These are phyloP conservation scores for Falco cherrug DNA, from an alignment of 2,797 vertebrate genomes.

Conservation along the genomic window DNA sequence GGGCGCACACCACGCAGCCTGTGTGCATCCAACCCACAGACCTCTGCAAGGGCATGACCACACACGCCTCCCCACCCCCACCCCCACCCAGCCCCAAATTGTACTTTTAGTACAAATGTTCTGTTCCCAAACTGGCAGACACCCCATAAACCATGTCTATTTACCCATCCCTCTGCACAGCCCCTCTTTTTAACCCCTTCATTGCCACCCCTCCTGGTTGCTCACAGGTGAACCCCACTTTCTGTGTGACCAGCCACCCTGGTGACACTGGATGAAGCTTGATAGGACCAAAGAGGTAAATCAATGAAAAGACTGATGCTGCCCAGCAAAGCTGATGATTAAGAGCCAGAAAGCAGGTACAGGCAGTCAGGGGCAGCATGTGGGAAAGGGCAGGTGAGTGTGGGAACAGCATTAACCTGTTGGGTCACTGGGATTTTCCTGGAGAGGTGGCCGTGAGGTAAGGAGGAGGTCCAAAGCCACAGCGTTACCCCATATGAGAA, in stretches of 20 bases:
- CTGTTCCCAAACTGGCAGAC: neutral
- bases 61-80: no score
- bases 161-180: no score
- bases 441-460: neutral
- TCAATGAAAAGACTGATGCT: neutral
- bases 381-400: no score
- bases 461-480: neutral
- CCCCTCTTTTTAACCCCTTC: neutral
- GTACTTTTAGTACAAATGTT: neutral
- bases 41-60: neutral
- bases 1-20: neutral
- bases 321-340: neutral
- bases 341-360: neutral
- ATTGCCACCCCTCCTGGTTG: neutral
- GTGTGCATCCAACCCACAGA: neutral
- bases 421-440: neutral
- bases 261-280: neutral
- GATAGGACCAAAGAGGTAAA: neutral
- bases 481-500: neutral
- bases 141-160: rapidly evolving
- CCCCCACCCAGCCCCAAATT: neutral
- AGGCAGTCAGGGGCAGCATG: neutral
- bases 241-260: neutral
- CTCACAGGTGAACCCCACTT: neutral
- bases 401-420: no score